Conservation (phyloP, 2,888 invertebrate species). For the Kryphioiulus occultus region DNA sequence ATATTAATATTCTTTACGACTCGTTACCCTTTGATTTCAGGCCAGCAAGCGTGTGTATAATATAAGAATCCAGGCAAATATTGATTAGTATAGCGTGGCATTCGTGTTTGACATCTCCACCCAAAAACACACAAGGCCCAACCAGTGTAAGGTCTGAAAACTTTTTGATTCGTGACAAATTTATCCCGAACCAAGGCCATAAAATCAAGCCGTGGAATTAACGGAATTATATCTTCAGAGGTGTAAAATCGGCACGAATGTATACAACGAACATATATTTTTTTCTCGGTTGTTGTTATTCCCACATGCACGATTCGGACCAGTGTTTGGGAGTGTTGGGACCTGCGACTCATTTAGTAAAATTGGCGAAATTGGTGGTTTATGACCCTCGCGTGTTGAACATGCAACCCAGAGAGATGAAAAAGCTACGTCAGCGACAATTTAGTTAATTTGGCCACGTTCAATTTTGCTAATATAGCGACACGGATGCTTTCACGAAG, state of each 20-base stretch:
- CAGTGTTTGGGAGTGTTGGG: neutral
- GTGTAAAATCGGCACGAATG: neutral
- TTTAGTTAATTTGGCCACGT: neutral
- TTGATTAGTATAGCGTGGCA: neutral
- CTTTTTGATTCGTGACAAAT: slow-evolving; percentile 3
- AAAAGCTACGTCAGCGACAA: neutral
- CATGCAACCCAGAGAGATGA: neutral
- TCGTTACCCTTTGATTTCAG: slow-evolving; percentile 24
- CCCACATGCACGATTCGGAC: neutral
- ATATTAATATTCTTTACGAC: slow-evolving; percentile 18
- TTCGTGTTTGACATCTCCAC: slow-evolving; percentile 31
- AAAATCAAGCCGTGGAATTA: neutral
- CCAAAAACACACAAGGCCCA: neutral
- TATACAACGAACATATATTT: neutral
- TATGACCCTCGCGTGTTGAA: slow-evolving; percentile 27
- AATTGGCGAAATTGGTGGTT: slow-evolving; percentile 22
- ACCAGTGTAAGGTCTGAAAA: neutral
- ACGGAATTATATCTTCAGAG: slow-evolving; percentile 17
- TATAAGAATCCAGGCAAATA: neutral
- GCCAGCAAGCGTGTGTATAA: neutral
- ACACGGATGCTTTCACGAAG: slow-evolving; percentile 7
- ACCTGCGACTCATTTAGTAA: neutral
- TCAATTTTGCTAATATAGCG: neutral
- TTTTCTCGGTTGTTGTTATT: neutral
- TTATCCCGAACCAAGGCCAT: neutral